Base-by-base conservation (phyloP, 2,888 invertebrate genomes). In the Pasiphila rectangulata region DNA sequence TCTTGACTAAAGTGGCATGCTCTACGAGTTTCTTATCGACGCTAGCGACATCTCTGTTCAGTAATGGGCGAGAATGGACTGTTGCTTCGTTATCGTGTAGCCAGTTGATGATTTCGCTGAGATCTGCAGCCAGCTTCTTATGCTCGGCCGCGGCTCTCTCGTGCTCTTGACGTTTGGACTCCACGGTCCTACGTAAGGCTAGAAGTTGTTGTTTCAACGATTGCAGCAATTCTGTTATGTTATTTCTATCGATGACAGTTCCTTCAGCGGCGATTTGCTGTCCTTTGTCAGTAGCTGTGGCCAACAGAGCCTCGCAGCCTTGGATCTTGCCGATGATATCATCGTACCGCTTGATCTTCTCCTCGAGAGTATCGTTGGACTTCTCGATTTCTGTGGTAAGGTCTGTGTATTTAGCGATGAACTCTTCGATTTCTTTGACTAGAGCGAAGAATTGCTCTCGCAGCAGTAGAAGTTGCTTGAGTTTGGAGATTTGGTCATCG, bases 211-310 rank as follows among this genome's bases (percentile, higher is more conserved):
- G 95, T 75, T 96, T 97, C 12, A 98, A 75, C 0, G 94, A 94
- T 65, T 97, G 96, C 13, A 98, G 73, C 61, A 97, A 94, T 70
- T 96, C 96, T 1, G 96, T 96, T 3, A 98, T 94, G 59, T 93
- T 93, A 63, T 97, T 97, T 62, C 95, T 91, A 63, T 97, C 97
- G 10, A 94, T 94, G 0, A 95, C 93, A 1, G 95, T 94, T 27
- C 97, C 96, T 81, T 98, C 97, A 0, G 94, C 94, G 0, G 96
- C 96, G 20, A 98, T 97, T 75, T 96, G 96, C 68, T 96, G 95
- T 0, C 97, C 98, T 74, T 97, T 97, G 69, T 98, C 98, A 7
- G 93, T 93, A 0, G 97, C 96, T 3, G 95, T 93, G 0, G 96
- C 95, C 4, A 98, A 80, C 21, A 94, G 88, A 5, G 96, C 97